Base-by-base conservation (phyloP, 2,113 vertebrate genomes). In the Patagioenas fasciata region DNA sequence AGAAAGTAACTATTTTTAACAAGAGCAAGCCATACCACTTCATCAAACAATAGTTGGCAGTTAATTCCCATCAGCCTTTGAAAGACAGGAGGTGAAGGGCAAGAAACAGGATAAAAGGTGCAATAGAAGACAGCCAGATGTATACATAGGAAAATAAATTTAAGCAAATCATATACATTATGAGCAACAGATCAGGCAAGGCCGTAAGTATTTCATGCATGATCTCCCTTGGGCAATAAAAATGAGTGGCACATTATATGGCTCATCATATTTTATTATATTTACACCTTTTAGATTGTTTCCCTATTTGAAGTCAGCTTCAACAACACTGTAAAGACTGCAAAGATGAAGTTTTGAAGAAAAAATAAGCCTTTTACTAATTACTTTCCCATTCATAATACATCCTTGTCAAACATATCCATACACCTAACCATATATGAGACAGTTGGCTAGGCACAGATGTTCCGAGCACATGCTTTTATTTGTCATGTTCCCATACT, bases 261-360 rank as follows among this genome's bases (percentile, higher is more conserved):
- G 61, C 31, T 89, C n/a, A 65, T 86, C 78, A 69, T 91, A 40
- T 18, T 85, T 94, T 94, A 85, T 67, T 87, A 48, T 84, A 87
- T 93, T 75, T 92, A 77, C 19, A 81, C 7, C 24, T 91, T 94
- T 86, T 60, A 72, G 48, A 61, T 57, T 75, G 13, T 69, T 91
- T 91, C 15, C 11, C 7, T 47, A 12, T 85, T 69, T 80, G 34
- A 91, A 80, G 21, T 77, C 13, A 67, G 17, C 18, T 66, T 72
- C 64, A 62, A 62, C 13, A 77, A 3, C 11, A 31, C 11, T 36
- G 8, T 24, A 77, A 56, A 89, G 6, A 75, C 11, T n/a, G 10
- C 26, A 77, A 56, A 89, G 6, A 75, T 29, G 6, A 73, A 34
- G 1, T 42, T 93, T 42, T 67, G 53, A 61, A 85, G 42, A 88